Evolutionary conservation across 2,797 vertebrate species (phyloP).

Genomic region (Tarsius wallacei): DNA sequence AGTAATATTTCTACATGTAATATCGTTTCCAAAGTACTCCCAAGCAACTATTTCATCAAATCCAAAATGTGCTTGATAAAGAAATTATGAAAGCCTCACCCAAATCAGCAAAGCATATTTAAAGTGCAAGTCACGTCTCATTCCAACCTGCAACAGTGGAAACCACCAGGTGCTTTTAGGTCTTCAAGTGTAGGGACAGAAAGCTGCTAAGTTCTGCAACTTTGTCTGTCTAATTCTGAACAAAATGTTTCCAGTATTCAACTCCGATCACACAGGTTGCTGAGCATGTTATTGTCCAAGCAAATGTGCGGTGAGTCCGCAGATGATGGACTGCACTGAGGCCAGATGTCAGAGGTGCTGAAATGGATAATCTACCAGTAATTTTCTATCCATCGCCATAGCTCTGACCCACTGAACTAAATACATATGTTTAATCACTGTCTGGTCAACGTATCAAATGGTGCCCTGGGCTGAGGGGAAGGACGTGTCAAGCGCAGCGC

Average conservation of each 20-base stretch:
- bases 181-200: slow-evolving; percentile 29
- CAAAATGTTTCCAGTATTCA: slow-evolving; percentile 69
- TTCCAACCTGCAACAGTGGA: background rate
- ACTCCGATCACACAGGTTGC: slow-evolving; percentile 89
- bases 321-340: slow-evolving; percentile 88
- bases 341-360: slow-evolving; percentile 89
- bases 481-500: slow-evolving; percentile 80
- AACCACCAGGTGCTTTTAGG: slow-evolving; percentile 21
- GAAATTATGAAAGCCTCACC: background rate
- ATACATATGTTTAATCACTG: slow-evolving; percentile 91
- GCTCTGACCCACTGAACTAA: slow-evolving; percentile 91
- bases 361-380: slow-evolving; percentile 91
- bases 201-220: slow-evolving; percentile 78
- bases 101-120: background rate
- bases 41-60: slow-evolving; percentile 13
- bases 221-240: slow-evolving; percentile 78
- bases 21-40: background rate
- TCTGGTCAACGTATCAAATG: slow-evolving; percentile 89
- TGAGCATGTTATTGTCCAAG: slow-evolving; percentile 88
- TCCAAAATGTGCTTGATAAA: background rate
- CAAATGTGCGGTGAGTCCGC: slow-evolving; percentile 87
- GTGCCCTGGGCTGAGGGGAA: slow-evolving; percentile 77
- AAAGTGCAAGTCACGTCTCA: background rate
- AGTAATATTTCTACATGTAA: background rate
- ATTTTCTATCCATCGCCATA: slow-evolving; percentile 89